Evolutionary conservation across 2,797 vertebrate genomes (phyloP), one percentile per base, ranked within the genome.

Genomic region (Mastacembelus armatus): DNA sequence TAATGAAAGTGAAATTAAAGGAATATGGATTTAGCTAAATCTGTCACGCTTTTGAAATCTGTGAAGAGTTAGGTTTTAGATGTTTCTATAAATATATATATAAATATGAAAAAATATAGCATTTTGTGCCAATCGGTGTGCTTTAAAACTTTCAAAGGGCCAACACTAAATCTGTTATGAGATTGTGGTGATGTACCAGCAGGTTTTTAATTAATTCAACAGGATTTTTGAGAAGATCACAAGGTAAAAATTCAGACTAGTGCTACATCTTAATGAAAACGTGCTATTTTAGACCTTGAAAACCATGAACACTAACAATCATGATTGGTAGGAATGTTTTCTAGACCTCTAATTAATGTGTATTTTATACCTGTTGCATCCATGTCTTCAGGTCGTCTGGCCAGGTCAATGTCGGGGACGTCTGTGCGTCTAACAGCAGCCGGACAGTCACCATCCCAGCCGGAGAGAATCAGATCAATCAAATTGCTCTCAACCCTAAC

Each of bases 391-490:
- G 98, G 58, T 99, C 98, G 45, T 97, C 97, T 0, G 98, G 97
- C 65, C 97, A 97, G 83, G 96, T 96, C 0, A 95, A 91, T 55
- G 71, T 93, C 0, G 96, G 96, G 27, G 98, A 99, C 71, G 85
- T 72, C 1, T 96, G 95, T 75, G 91, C 92, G n/a, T 92, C 93
- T 7, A 97, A 89, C 88, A 94, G 94, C 47, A 97, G 94, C 82
- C 94, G 98, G 51, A 96, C 95, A 0, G 95, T 98, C 49, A 92
- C 96, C 74, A 96, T 97, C 83, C 95, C 98, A 0, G 93, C 96
- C 19, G 97, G 97, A 67, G 98, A 99, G 85, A 98, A 96, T 86
- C 98, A 97, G 89, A 96, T 99, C 87, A 98, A 99, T 86, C 97
- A 98, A 82, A 97, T 99, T 52, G 95, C 96, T 6, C 93, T 99